A percentile compares a stretch with the other conserved stretches of the same genome.
These are phyloP conservation scores for Euwallacea fornicatus DNA, from an alignment of 1,140 invertebrate genomes.

Conservation along the genomic window DNA sequence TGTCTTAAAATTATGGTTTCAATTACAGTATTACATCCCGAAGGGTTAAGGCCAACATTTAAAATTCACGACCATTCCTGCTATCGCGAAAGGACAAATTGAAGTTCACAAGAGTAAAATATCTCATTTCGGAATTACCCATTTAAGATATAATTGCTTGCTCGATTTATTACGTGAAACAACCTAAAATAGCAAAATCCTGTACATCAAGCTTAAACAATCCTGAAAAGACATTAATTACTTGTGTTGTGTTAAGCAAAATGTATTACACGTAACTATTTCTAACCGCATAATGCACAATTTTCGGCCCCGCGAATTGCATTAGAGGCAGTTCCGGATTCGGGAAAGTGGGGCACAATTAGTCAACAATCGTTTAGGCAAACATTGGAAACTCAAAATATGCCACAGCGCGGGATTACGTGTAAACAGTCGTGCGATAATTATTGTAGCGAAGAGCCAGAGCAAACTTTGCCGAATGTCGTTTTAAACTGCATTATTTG, in stretches of 20 bases:
- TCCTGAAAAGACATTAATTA: too few species aligned
- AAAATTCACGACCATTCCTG: neutral
- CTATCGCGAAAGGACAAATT: neutral
- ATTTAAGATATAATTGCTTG: too few species aligned
- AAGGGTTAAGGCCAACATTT: neutral
- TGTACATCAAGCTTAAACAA: too few species aligned
- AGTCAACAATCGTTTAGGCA: conserved; percentile 18
- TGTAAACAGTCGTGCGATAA: conserved; percentile 18
- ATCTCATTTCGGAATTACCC: too few species aligned
- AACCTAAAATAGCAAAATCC: too few species aligned
- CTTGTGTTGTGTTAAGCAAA: too few species aligned
- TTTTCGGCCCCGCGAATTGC: conserved; percentile 1
- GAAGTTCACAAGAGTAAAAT: too few species aligned
- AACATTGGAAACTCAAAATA: conserved; percentile 22
- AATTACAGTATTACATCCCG: neutral
- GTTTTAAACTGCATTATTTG: neutral
- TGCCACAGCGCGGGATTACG: conserved; percentile 11
- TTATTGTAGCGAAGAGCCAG: conserved; percentile 17
- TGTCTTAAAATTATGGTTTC: conserved; percentile 4
- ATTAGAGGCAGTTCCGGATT: neutral
- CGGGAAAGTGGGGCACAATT: conserved; percentile 10
- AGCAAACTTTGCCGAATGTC: conserved; percentile 11
- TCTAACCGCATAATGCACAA: conserved; percentile 3
- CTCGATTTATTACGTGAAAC: too few species aligned
- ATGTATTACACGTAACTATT: neutral